phyloP scores from a whole-genome alignment of 2,113 vertebrate genomes.

The Ceratotherium simum region DNA sequence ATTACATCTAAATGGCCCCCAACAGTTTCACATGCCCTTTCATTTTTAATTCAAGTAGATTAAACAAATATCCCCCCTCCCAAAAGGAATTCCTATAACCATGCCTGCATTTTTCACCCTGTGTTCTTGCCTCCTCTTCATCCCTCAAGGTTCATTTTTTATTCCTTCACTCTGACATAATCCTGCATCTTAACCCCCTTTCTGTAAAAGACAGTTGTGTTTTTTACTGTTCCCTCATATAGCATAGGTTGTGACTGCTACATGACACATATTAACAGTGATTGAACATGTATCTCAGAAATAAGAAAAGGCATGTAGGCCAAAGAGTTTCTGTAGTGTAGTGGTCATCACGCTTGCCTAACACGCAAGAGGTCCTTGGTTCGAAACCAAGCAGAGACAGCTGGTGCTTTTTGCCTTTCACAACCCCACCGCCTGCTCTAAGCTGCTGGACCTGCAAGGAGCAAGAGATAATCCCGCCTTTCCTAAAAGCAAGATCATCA shows the following conservation, averaged over 20 bases:
- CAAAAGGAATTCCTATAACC: background rate
- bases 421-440: too few species aligned
- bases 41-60: background rate
- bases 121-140: too few species aligned
- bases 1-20: too few species aligned
- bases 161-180: background rate
- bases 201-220: too few species aligned
- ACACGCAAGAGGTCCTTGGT: conserved; percentile 92
- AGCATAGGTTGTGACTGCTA: background rate
- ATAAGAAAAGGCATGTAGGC: rapidly evolving
- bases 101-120: background rate
- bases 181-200: background rate
- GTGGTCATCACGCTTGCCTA: conserved; percentile 94
- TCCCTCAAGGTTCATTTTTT: background rate
- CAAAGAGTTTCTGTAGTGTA: conserved; percentile 91
- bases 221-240: background rate
- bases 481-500: too few species aligned
- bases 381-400: conserved; percentile 92
- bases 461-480: too few species aligned
- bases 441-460: background rate
- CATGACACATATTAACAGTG: background rate
- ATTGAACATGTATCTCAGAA: too few species aligned
- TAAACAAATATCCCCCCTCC: background rate
- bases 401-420: rapidly evolving
- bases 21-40: too few species aligned